Evolutionary conservation across 2,113 vertebrate genomes (phyloP), one percentile per base, ranked within the genome.

Genomic region (Pedionomus torquatus): DNA sequence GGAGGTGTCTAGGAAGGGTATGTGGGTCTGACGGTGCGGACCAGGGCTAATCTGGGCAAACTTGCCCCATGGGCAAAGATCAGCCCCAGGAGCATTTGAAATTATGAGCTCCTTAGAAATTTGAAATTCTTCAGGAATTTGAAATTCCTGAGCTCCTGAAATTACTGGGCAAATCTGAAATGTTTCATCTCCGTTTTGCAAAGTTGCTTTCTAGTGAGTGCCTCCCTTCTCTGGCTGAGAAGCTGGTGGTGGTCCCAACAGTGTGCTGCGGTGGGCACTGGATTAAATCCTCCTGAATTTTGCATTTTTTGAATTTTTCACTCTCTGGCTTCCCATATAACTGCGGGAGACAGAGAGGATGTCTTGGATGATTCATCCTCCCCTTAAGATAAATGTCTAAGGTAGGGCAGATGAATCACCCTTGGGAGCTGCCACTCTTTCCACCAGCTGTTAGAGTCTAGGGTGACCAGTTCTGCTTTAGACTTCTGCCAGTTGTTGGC

Each of bases 351-450:
- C 91, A 82, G 25, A 64, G 83, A 79, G 87, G 83, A 89, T 80
- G 72, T 17, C 60, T 3, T 11, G 76, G 48, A 9, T 94, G 92
- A 92, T 86, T 95, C 86, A 88, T 48, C 21, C 33, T 60, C 65
- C 39, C 57, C 60, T 18, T 2, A 16, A 54, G 76, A 58, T 66
- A 17, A 14, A 60, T 75, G 86, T 60, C 74, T 75, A 51, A 87
- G 90, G 85, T 57, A 61, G 58, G 79, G 90, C 68, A 65, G 70
- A 23, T 85, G 88, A 96, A 69, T 91, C 89, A 81, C 64, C 28
- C 46, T 20, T 30, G 17, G 66, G 37, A 80, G 79, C 88, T 48
- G 52, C 90, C 39, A 6, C 57, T 88, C 20, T 66, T 82, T 30
- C 74, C 63, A 54, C 74, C 66, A 58, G 25, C 60, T 11, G 12